Evolutionary conservation across 2,797 vertebrate species (phyloP).

Genomic region (Chaunax sp.): DNA sequence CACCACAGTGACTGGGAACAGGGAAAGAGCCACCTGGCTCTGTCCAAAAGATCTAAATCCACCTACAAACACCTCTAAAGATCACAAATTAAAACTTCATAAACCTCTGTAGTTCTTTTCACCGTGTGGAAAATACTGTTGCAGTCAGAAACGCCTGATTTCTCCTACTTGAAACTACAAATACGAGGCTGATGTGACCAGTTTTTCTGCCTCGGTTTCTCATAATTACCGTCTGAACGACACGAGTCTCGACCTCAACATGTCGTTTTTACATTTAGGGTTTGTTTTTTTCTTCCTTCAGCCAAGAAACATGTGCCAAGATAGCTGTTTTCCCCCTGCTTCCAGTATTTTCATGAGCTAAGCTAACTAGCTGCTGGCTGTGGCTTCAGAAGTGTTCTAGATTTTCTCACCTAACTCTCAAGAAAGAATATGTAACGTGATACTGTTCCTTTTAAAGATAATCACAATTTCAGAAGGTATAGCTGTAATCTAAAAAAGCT

Average conservation of each 20-base stretch:
- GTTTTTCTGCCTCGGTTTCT: not conserved
- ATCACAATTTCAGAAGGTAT: slow-evolving; percentile 10
- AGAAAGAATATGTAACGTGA: not conserved
- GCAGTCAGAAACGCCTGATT: not conserved
- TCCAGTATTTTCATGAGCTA: not conserved
- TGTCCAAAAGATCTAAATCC: not conserved
- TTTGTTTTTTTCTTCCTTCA: not conserved
- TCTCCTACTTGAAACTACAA: not conserved
- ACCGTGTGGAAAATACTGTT: not conserved
- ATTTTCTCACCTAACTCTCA: not conserved
- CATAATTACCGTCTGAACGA: not conserved
- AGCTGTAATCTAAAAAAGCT: slow-evolving; percentile 24
- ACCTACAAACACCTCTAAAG: not conserved
- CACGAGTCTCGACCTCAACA: not conserved
- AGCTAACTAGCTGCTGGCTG: not conserved
- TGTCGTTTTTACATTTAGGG: not conserved
- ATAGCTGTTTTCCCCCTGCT: not conserved
- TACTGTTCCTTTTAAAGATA: not conserved
- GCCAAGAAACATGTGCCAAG: not conserved
- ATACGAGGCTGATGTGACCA: no score
- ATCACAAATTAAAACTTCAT: not conserved
- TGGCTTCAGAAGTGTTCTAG: not conserved
- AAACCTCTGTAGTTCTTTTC: no score
- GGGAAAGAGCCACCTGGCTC: not conserved
- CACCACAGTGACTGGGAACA: no score